Percentiles rank a stretch among this genome's conserved stretches.
phyloP scores from a whole-genome alignment of 2,113 vertebrate species.

The Pardalotus punctatus region DNA sequence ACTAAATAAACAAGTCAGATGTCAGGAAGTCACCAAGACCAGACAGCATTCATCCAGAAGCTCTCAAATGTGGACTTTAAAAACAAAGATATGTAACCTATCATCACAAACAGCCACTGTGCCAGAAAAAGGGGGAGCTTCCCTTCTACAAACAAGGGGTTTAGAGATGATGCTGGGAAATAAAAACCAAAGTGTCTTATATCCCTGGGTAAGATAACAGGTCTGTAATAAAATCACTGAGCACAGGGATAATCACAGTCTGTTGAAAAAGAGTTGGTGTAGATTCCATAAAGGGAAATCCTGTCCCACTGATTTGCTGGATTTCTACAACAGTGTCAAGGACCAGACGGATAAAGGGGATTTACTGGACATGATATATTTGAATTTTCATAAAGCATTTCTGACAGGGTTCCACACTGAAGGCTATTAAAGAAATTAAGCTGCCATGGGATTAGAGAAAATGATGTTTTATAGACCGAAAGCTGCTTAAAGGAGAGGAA shows the following conservation, averaged over 20 bases:
- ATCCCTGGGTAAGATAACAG: not conserved
- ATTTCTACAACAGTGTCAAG: conserved; percentile 18
- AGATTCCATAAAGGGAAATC: conserved; percentile 7
- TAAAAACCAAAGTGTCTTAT: not conserved
- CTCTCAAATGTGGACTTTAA: conserved; percentile 11
- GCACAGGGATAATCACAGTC: not conserved
- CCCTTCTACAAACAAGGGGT: not conserved
- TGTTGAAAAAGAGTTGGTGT: not conserved
- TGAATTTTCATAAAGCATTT: conserved; percentile 35
- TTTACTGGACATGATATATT: not conserved
- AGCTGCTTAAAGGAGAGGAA: conserved; percentile 45
- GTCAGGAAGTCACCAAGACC: conserved; percentile 35
- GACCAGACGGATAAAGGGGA: conserved; percentile 1
- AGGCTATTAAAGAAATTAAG: conserved; percentile 46
- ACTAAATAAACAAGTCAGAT: conserved; percentile 48
- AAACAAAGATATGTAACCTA: conserved; percentile 27
- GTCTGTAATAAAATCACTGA: not conserved
- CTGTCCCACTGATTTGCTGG: not conserved
- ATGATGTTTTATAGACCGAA: not conserved
- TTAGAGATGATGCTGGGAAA: conserved; percentile 19
- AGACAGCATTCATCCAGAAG: conserved; percentile 13
- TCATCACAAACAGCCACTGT: not conserved
- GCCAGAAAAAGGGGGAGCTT: not conserved
- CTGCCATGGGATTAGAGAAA: conserved; percentile 14
- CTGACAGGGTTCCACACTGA: not conserved